Percentiles rank a stretch among this genome's conserved stretches.
These are phyloP conservation scores for Steinernema carpocapsae DNA, from an alignment of 2,888 invertebrate genomes.

Conservation along the genomic window DNA sequence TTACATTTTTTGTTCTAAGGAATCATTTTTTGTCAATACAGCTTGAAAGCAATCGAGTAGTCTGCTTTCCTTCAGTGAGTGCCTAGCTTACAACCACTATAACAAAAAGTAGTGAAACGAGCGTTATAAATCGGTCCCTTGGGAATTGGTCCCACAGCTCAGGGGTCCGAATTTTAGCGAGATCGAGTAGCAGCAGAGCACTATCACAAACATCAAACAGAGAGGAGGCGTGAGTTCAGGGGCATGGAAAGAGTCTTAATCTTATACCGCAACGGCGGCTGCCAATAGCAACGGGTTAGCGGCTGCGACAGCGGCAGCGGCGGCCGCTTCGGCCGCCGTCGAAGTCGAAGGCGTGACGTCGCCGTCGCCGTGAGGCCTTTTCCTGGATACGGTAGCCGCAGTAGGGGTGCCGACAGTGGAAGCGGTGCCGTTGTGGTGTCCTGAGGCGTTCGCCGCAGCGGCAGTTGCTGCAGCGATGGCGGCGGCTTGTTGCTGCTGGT, in stretches of 20 bases:
- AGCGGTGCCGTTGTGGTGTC: constrained; percentile 40
- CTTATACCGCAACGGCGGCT: constrained; percentile 19
- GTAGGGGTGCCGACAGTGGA: constrained; percentile 15
- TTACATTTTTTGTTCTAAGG: too few relatives aligned
- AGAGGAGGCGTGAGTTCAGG: not conserved
- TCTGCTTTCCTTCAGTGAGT: too few relatives aligned
- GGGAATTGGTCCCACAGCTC: not conserved
- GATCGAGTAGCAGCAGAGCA: constrained; percentile 16
- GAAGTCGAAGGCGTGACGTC: constrained; percentile 28
- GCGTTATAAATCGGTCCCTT: constrained; percentile 22
- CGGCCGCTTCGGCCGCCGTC: constrained; percentile 27
- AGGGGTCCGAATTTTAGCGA: not conserved
- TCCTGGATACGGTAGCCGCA: constrained; percentile 22
- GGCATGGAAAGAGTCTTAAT: not conserved
- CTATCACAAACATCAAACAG: constrained; percentile 4
- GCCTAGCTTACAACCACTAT: too few relatives aligned
- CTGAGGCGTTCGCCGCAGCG: constrained; percentile 28
- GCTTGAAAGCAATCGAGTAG: too few relatives aligned
- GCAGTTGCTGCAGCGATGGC: constrained; percentile 43
- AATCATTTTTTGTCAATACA: too few relatives aligned
- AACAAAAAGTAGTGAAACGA: too few relatives aligned
- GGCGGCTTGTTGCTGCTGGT: constrained; percentile 43
- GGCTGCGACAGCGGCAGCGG: constrained; percentile 26
- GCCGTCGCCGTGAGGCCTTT: constrained; percentile 24
- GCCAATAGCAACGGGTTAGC: constrained; percentile 25